Evolutionary conservation across 1,140 invertebrate species (phyloP).

Genomic region (Lordiphosa mommai): DNA sequence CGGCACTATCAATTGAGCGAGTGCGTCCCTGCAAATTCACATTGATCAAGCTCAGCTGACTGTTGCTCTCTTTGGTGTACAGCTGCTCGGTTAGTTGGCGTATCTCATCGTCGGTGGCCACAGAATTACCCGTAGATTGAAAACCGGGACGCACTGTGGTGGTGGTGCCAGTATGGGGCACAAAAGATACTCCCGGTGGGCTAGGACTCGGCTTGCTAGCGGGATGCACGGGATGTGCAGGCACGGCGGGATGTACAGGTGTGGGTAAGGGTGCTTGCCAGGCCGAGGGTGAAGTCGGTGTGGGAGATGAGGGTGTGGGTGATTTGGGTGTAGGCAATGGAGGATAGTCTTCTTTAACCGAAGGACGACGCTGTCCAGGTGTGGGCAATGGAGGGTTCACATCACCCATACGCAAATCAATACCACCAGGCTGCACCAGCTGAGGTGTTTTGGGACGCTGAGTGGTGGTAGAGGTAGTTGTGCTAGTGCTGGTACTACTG

Average conservation of each 20-base stretch:
- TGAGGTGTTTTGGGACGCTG: constrained; percentile 24
- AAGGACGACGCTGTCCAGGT: constrained; percentile 56
- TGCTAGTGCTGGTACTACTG: constrained; percentile 28
- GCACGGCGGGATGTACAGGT: constrained; percentile 37
- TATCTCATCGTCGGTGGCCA: constrained; percentile 80
- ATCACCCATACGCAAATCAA: constrained; percentile 50
- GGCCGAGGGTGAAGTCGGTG: constrained; percentile 22
- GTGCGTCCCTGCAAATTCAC: constrained; percentile 88
- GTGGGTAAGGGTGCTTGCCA: constrained; percentile 37
- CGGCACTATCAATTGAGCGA: constrained; percentile 83
- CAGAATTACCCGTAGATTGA: constrained; percentile 41
- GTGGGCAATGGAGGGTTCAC: constrained; percentile 2
- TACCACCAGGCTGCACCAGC: constrained; percentile 12
- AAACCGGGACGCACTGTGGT: constrained; percentile 65
- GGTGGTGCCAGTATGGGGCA: constrained; percentile 40
- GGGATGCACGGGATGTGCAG: constrained; percentile 22
- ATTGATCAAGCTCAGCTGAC: constrained; percentile 80
- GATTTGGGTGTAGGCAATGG: constrained; percentile 43
- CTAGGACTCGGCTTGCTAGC: constrained; percentile 1
- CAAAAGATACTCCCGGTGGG: constrained; percentile 39
- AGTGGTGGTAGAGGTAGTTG: constrained; percentile 42
- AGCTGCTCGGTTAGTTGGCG: constrained; percentile 85
- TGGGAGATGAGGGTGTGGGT: constrained; percentile 10
- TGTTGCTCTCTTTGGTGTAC: constrained; percentile 86
- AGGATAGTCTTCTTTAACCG: constrained; percentile 63